These are phyloP conservation scores for Torymus tubicola DNA, from an alignment of 2,888 invertebrate species.

Conservation along the genomic window DNA sequence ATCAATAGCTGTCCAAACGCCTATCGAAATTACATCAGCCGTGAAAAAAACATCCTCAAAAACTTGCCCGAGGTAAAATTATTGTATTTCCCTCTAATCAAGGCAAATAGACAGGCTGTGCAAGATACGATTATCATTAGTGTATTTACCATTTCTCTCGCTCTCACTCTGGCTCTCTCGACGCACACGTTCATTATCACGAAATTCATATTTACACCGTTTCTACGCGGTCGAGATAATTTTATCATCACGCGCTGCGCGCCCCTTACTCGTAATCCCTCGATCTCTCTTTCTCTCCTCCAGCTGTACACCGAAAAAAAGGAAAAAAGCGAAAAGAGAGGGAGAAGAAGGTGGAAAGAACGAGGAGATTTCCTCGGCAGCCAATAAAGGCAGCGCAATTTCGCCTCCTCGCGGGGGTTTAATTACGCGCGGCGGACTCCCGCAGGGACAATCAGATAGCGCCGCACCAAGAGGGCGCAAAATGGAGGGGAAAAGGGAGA, in stretches of 20 bases:
- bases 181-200: constrained; percentile 10
- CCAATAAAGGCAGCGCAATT: constrained; percentile 48
- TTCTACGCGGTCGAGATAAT: constrained; percentile 21
- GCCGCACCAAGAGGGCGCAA: constrained; percentile 44
- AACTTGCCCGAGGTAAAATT: background rate
- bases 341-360: background rate
- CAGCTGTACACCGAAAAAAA: background rate
- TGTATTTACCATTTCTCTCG: constrained; percentile 13
- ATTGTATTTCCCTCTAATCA: background rate
- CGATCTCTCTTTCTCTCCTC: background rate
- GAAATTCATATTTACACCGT: constrained; percentile 37
- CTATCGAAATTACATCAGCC: no score
- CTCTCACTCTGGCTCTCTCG: no score
- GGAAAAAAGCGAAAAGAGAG: background rate
- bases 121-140: background rate
- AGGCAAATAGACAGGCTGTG: no score
- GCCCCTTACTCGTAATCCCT: background rate
- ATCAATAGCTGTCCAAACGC: no score
- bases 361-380: constrained; percentile 7
- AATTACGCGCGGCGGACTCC: constrained; percentile 48
- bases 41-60: background rate
- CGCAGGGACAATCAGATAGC: constrained; percentile 51
- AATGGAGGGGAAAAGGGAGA: constrained; percentile 16
- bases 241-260: constrained; percentile 37
- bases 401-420: constrained; percentile 30